A percentile compares a stretch with the other conserved stretches of the same genome.
phyloP scores from a whole-genome alignment of 2,888 invertebrate species.

The Sclerodermus sp. region DNA sequence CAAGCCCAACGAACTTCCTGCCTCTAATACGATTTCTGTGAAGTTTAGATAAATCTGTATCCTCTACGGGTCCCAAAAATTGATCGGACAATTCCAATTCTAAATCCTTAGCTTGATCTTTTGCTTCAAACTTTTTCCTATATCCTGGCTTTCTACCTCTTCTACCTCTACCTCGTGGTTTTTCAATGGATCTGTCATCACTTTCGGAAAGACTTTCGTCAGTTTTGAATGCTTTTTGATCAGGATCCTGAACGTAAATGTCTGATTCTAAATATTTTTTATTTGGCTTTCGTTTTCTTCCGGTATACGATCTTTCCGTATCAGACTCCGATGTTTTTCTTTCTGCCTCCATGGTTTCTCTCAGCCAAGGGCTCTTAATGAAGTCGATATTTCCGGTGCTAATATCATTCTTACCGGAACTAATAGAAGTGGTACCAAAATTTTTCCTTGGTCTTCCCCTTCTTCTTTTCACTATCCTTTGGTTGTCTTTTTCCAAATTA shows the following conservation, averaged over 20 bases:
- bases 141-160: constrained; percentile 25
- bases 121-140: constrained; percentile 9
- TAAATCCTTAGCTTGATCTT: constrained; percentile 23
- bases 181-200: constrained; percentile 36
- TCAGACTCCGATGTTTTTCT: constrained; percentile 43
- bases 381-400: constrained; percentile 2
- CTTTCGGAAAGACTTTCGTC: constrained; percentile 50
- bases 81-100: constrained; percentile 36
- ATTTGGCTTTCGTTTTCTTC: constrained; percentile 42
- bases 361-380: constrained; percentile 15
- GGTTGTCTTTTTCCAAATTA: not conserved
- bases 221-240: constrained; percentile 36
- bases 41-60: constrained; percentile 7
- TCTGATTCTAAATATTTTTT: constrained; percentile 42
- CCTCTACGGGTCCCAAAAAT: constrained; percentile 11
- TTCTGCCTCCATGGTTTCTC: constrained; percentile 20
- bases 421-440: constrained; percentile 7
- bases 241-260: constrained; percentile 37
- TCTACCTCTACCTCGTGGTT: constrained; percentile 21
- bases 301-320: constrained; percentile 39
- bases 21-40: constrained; percentile 5
- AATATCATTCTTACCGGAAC: constrained; percentile 12
- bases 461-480: constrained; percentile 22
- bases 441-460: constrained; percentile 44
- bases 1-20: constrained; percentile 7